These are phyloP conservation scores for Autographa gamma DNA, from an alignment of 2,888 invertebrate genomes.

Conservation along the genomic window DNA sequence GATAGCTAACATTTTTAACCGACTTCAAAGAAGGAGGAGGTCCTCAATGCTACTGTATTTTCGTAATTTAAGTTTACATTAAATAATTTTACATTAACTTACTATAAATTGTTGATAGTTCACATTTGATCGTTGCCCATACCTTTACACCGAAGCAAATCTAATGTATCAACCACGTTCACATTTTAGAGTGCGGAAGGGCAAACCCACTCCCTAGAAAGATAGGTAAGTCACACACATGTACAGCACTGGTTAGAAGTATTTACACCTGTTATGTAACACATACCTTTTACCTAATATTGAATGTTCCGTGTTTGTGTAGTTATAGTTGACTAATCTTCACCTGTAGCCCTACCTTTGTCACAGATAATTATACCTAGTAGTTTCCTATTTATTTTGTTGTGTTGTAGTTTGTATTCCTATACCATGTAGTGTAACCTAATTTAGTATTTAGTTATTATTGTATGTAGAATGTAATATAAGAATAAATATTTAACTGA, in stretches of 20 bases:
- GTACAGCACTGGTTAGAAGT: slow-evolving; percentile 52
- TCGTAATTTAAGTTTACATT: too few species aligned
- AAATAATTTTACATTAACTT: too few species aligned
- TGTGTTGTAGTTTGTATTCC: neutral
- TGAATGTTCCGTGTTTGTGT: neutral
- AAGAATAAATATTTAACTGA: too few species aligned
- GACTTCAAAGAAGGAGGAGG: too few species aligned
- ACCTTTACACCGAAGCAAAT: slow-evolving; percentile 25
- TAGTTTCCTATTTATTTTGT: neutral
- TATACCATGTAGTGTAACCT: neutral
- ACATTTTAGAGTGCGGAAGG: slow-evolving; percentile 87
- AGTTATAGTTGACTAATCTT: neutral
- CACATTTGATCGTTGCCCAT: slow-evolving; percentile 22
- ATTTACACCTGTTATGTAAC: slow-evolving; percentile 8
- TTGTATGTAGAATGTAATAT: too few species aligned
- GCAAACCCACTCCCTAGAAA: slow-evolving; percentile 87
- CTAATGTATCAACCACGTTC: slow-evolving; percentile 56
- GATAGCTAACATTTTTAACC: too few species aligned
- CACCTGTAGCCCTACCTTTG: neutral
- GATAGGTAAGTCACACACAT: slow-evolving; percentile 80
- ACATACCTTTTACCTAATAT: neutral
- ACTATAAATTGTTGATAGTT: neutral
- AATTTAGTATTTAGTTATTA: too few species aligned
- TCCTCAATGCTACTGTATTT: too few species aligned
- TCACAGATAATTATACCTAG: neutral